A percentile compares a stretch with the other conserved stretches of the same genome.
Conservation (phyloP, 2,797 vertebrate species). For the Mionectes olivaceus region DNA sequence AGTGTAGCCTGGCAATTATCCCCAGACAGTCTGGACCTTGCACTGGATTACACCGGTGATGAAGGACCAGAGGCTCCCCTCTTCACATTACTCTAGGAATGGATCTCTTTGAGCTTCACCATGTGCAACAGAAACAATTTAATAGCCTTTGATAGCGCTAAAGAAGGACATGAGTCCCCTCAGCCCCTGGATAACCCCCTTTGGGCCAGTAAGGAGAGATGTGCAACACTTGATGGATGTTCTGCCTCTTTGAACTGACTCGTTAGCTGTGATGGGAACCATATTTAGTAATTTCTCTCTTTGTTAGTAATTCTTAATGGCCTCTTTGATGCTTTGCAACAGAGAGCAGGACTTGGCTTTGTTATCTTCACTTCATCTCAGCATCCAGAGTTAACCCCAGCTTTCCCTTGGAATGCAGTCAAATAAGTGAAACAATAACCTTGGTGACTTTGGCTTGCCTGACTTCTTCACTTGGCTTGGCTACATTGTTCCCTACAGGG, state of each 20-base stretch:
- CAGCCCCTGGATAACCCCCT: not conserved
- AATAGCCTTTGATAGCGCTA: not conserved
- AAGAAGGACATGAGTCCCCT: not conserved
- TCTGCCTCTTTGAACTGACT: not conserved
- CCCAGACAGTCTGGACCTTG: not conserved
- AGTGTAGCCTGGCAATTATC: not conserved
- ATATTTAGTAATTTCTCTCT: not conserved
- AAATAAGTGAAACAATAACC: not conserved
- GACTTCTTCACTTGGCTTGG: not conserved
- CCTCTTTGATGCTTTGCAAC: not conserved
- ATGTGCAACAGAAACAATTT: not conserved
- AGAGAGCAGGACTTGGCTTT: not conserved
- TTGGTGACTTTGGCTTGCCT: not conserved
- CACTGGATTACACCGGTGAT: not conserved
- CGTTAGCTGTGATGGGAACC: not conserved
- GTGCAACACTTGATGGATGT: not conserved
- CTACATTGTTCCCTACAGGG: accelerated
- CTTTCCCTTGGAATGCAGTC: not conserved
- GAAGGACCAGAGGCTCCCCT: not conserved
- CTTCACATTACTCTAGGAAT: not conserved
- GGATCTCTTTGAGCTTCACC: not conserved
- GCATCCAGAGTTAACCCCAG: not conserved
- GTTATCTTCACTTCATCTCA: not conserved
- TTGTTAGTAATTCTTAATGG: not conserved
- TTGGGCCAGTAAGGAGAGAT: not conserved